Percentiles rank a stretch among this genome's conserved stretches.
Conservation (phyloP, 1,140 invertebrate species). For the Magallana ariakensis region DNA sequence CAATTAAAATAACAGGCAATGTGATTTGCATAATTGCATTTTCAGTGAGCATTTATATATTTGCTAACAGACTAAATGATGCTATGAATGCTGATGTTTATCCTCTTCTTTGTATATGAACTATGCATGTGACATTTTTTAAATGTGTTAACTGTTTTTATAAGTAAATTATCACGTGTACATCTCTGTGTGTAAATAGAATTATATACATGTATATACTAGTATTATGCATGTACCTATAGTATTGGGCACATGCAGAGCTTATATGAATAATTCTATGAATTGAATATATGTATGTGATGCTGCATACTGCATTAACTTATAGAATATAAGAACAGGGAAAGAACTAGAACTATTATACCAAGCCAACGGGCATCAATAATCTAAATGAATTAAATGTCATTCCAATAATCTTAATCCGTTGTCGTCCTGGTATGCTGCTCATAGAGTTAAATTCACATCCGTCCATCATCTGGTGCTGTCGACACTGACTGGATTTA, state of each 20-base stretch:
- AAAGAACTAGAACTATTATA: not conserved
- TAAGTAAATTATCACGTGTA: too few relatives aligned
- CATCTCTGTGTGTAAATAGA: too few relatives aligned
- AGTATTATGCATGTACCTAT: too few relatives aligned
- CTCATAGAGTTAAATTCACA: not conserved
- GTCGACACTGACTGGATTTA: not conserved
- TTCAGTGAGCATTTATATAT: not conserved
- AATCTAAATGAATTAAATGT: too few relatives aligned
- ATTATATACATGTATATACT: too few relatives aligned
- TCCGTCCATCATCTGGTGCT: constrained; percentile 29
- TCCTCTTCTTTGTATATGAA: not conserved
- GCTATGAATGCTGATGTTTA: not conserved
- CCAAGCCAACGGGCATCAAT: not conserved
- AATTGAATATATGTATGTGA: not conserved
- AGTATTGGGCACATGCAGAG: too few relatives aligned
- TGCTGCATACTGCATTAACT: not conserved
- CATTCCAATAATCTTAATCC: too few relatives aligned
- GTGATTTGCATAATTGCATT: not conserved
- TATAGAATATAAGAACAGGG: not conserved
- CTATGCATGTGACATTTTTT: not conserved
- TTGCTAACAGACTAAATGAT: not conserved
- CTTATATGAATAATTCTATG: not conserved
- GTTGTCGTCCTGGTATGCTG: not conserved
- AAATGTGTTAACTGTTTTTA: too few relatives aligned
- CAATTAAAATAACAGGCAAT: not conserved